These are phyloP conservation scores for Drosophila phalerata DNA, from an alignment of 2,888 invertebrate genomes.

Conservation along the genomic window DNA sequence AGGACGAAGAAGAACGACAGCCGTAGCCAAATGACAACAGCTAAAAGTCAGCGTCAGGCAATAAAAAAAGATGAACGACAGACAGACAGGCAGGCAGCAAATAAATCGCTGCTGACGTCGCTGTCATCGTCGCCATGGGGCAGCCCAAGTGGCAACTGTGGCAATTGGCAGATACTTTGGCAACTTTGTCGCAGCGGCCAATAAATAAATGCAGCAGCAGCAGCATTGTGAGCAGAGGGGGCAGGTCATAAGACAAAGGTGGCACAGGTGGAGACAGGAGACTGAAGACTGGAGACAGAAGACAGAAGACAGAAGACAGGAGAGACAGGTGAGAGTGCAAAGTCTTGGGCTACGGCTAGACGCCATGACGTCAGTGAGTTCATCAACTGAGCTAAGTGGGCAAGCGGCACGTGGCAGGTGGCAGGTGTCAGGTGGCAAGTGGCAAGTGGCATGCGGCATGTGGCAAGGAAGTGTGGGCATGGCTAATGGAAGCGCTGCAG, in stretches of 20 bases:
- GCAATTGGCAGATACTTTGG: conserved; percentile 34
- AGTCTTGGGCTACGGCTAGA: conserved; percentile 38
- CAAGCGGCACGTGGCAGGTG: not conserved
- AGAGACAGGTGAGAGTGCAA: conserved; percentile 41
- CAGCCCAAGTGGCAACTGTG: conserved; percentile 12
- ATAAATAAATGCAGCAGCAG: conserved; percentile 69
- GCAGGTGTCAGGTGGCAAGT: conserved; percentile 11
- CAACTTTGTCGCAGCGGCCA: conserved; percentile 74
- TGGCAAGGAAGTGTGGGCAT: conserved; percentile 3
- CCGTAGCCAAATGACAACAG: conserved; percentile 56
- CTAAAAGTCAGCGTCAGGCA: conserved; percentile 46
- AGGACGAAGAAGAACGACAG: conserved; percentile 13
- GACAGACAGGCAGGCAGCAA: conserved; percentile 53
- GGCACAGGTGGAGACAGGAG: conserved; percentile 33
- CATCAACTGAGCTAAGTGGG: conserved; percentile 32
- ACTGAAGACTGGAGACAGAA: too few species aligned
- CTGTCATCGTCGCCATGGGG: conserved; percentile 33
- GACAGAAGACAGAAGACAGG: too few species aligned
- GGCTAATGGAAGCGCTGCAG: conserved; percentile 63
- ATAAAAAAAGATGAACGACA: conserved; percentile 77
- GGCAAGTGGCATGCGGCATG: conserved; percentile 7
- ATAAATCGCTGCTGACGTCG: conserved; percentile 73
- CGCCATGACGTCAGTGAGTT: conserved; percentile 62
- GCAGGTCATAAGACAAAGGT: conserved; percentile 43
- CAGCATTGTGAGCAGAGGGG: not conserved